phyloP scores from a whole-genome alignment of 2,888 invertebrate species.

The Pseudanteris insignis region DNA sequence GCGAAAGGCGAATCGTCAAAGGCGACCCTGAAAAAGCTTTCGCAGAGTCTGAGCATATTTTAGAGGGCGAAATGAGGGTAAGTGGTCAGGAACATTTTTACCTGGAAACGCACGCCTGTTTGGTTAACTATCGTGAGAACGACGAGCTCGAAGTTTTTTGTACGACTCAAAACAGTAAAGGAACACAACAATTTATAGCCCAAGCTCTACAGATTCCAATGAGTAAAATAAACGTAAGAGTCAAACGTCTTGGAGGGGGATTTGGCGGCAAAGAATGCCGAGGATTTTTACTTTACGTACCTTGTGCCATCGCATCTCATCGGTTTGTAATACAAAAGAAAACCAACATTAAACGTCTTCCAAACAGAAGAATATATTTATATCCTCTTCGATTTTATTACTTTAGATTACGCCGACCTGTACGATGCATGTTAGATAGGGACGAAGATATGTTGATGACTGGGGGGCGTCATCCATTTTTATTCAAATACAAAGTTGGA shows the following conservation, averaged over 20 bases:
- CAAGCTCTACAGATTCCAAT: conserved; percentile 77
- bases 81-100: conserved; percentile 98
- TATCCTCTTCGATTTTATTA: no score
- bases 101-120: conserved; percentile 81
- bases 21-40: conserved; percentile 79
- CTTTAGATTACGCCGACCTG: conserved; percentile 75
- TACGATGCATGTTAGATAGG: conserved; percentile 86
- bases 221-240: conserved; percentile 77
- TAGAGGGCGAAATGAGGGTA: conserved; percentile 81
- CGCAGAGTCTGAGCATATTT: conserved; percentile 74
- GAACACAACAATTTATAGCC: conserved; percentile 75
- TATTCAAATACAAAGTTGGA: conserved; percentile 82
- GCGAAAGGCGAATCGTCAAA: conserved; percentile 14
- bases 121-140: conserved; percentile 75
- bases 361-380: no score
- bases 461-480: conserved; percentile 88
- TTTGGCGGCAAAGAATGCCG: conserved; percentile 94
- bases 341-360: no score
- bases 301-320: conserved; percentile 82
- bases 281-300: conserved; percentile 73
- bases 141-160: conserved; percentile 85
- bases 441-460: conserved; percentile 92
- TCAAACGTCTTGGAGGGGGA: conserved; percentile 90
- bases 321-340: no score
- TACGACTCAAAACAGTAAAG: conserved; percentile 82